These are phyloP conservation scores for Ecliptopera silaceata DNA, from an alignment of 2,888 invertebrate species.

Conservation along the genomic window DNA sequence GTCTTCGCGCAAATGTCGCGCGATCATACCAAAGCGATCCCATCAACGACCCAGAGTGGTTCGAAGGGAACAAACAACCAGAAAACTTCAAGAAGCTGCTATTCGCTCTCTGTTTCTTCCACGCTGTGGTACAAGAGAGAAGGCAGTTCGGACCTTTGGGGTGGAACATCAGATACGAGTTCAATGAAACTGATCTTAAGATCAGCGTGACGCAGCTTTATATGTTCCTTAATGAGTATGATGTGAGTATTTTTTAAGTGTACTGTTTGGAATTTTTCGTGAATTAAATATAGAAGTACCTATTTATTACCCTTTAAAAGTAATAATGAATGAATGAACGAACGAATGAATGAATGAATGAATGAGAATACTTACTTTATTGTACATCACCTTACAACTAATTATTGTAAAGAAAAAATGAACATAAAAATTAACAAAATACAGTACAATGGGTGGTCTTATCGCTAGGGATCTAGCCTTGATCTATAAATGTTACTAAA, in stretches of 20 bases:
- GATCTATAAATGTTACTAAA: no score
- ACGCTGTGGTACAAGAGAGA: constrained; percentile 95
- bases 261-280: no score
- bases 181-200: constrained; percentile 96
- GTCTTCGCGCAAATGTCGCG: constrained; percentile 90
- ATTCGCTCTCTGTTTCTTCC: constrained; percentile 96
- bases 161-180: constrained; percentile 98
- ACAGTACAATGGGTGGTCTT: no score
- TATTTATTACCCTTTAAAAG: no score
- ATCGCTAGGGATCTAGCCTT: no score
- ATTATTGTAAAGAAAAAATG: no score
- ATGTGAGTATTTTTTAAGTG: constrained; percentile 9
- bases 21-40: constrained; percentile 94
- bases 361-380: no score
- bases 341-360: no score
- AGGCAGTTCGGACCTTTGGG: constrained; percentile 96
- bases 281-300: no score
- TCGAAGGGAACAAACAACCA: constrained; percentile 90
- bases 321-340: no score
- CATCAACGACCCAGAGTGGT: constrained; percentile 93
- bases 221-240: constrained; percentile 89
- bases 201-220: constrained; percentile 95
- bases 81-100: constrained; percentile 92
- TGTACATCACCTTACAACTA: no score
- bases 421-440: no score